Base-by-base conservation (phyloP, 2,113 vertebrate species). In the Syngnathus typhle region DNA sequence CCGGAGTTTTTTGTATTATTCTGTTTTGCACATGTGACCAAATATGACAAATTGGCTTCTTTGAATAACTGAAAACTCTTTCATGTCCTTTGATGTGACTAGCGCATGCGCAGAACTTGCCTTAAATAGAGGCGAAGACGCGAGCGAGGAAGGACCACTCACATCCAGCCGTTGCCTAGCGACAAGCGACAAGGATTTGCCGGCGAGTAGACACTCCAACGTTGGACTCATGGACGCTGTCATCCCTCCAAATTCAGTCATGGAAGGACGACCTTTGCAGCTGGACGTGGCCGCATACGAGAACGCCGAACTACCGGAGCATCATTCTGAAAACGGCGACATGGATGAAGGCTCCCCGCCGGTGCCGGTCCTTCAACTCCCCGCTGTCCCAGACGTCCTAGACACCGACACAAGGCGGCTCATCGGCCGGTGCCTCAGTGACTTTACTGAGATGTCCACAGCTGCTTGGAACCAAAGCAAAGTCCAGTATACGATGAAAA, bases 391-490 rank as follows among this genome's bases (percentile, higher is more conserved):
- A 1, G 61, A 69, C 2, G 49, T 49, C 1, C 21, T 95, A 54
- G 88, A 87, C 7, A 71, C 10, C 19, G 89, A 93, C 46, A 94
- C 95, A 0, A 77, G 80, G 69, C 80, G 91, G 37, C 82, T 94
- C 0, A 84, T 98, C 16, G 5, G 43, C 10, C 68, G 65, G 0
- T 92, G 93, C 43, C 67, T 94, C 0, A 64, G 19, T 7, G 82
- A 88, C 1, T 81, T 80, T 68, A 85, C 74, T 0, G 84, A 77
- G 11, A 47, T 72, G 6, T 59, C 76, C 0, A 37, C 23, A 5
- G 0, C 27, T 0, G 37, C 61, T 16, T 32, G 75, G 58, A 15
- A 6, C 0, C 64, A 87, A 44, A 74, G 47, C 16, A 90, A 90
- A 62, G 84, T 89, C 1, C 74, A 93, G 19, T 49, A 81, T 0